A percentile compares a stretch with the other conserved stretches of the same genome.
Evolutionary conservation across 2,797 vertebrate species (phyloP).

Genomic region (Lepilemur ruficaudatus): DNA sequence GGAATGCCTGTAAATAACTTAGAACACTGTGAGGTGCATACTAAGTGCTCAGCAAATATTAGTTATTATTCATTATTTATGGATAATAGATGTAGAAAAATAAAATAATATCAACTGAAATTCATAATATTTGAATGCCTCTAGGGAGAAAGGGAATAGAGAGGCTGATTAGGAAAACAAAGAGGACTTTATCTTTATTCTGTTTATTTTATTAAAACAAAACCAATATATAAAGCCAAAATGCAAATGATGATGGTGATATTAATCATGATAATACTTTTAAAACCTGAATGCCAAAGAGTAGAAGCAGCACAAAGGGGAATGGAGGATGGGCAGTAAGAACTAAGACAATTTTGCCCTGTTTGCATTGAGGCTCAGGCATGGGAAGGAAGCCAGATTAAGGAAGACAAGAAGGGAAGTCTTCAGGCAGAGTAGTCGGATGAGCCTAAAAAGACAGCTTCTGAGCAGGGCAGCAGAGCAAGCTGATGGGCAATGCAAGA

Average conservation of each 20-base stretch:
- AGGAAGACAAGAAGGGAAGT: neutral
- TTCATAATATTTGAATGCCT: neutral
- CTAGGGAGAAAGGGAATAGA: neutral
- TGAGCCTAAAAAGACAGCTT: neutral
- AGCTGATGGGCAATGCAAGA: neutral
- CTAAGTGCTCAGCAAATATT: neutral
- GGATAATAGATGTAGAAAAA: neutral
- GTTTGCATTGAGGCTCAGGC: neutral
- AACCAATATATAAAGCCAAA: neutral
- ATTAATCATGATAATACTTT: neutral
- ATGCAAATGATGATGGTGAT: neutral
- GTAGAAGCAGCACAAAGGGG: neutral
- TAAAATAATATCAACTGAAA: neutral
- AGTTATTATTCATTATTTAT: neutral
- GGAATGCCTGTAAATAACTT: neutral
- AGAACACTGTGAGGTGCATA: neutral
- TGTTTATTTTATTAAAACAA: neutral
- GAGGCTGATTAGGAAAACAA: neutral
- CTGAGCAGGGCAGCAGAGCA: neutral
- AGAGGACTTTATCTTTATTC: neutral
- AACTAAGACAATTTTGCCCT: neutral
- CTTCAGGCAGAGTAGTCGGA: neutral
- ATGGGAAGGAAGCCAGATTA: neutral
- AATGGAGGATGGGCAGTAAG: neutral
- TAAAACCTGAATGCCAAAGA: neutral